Evolutionary conservation across 2,797 vertebrate genomes (phyloP).

Genomic region (Echeneis naucrates): DNA sequence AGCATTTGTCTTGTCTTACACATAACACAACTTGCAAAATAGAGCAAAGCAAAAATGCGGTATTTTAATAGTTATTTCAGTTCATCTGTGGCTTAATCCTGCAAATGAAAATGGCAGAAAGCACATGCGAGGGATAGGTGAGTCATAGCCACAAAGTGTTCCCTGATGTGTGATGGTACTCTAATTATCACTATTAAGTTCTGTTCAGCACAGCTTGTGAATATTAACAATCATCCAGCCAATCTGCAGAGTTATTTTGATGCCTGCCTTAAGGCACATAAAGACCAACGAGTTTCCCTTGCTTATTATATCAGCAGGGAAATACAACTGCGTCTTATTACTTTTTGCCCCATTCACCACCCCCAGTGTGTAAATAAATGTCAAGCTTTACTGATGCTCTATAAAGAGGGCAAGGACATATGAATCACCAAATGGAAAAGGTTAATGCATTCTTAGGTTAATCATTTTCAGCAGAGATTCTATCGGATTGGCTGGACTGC

Average conservation of each 20-base stretch:
- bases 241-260: slow-evolving; percentile 47
- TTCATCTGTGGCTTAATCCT: slow-evolving; percentile 32
- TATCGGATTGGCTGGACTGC: slow-evolving; percentile 26
- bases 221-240: slow-evolving; percentile 57
- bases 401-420: slow-evolving; percentile 56
- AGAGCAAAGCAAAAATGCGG: background rate
- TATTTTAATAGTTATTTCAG: background rate
- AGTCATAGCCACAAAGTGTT: slow-evolving; percentile 57
- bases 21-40: slow-evolving; percentile 13
- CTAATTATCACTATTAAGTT: slow-evolving; percentile 19
- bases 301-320: slow-evolving; percentile 47
- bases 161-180: slow-evolving; percentile 20
- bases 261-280: slow-evolving; percentile 34
- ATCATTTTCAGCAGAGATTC: slow-evolving; percentile 48
- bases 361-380: slow-evolving; percentile 67
- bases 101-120: slow-evolving; percentile 15
- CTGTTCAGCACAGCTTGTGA: slow-evolving; percentile 42
- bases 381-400: slow-evolving; percentile 64
- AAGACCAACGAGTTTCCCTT: slow-evolving; percentile 27
- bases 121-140: slow-evolving; percentile 31
- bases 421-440: slow-evolving; percentile 70
- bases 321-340: slow-evolving; percentile 30
- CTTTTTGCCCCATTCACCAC: slow-evolving; percentile 21
- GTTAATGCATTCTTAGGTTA: slow-evolving; percentile 76
- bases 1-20: background rate